Conservation (phyloP, 1,140 invertebrate species). For the Drosophila busckii region DNA sequence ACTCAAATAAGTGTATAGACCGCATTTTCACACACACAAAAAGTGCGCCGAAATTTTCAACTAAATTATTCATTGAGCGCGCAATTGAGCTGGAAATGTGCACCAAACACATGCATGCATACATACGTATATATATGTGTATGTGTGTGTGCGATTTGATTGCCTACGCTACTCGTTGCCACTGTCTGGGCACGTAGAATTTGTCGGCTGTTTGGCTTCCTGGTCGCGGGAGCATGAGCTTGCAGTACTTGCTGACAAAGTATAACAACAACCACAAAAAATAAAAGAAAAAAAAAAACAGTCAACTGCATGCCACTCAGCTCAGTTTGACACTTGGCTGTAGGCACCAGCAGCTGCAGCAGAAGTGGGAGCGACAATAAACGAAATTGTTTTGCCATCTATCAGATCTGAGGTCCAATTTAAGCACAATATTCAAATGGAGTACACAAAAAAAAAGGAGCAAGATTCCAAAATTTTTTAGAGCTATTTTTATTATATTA, state of each 20-base stretch:
- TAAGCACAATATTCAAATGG: no score
- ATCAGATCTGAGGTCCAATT: no score
- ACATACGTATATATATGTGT: neutral
- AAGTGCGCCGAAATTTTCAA: constrained; percentile 69
- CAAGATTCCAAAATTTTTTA: no score
- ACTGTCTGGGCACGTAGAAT: constrained; percentile 27
- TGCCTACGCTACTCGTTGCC: constrained; percentile 13
- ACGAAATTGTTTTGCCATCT: constrained; percentile 9
- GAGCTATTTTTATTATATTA: no score
- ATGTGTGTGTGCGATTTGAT: constrained; percentile 7
- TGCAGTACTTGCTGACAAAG: no score
- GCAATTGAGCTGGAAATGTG: constrained; percentile 71
- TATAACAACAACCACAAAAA: neutral
- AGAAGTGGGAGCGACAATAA: constrained; percentile 17
- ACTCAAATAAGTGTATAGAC: constrained; percentile 32
- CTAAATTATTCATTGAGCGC: constrained; percentile 72
- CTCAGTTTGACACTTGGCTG: constrained; percentile 17
- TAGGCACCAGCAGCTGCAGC: neutral
- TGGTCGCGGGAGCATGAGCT: constrained; percentile 18
- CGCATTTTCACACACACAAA: constrained; percentile 59
- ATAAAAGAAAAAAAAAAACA: constrained; percentile 1
- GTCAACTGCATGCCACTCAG: constrained; percentile 20
- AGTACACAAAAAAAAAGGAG: no score
- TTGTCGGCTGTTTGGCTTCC: constrained; percentile 24
- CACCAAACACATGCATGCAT: constrained; percentile 12